Evolutionary conservation across 2,797 vertebrate species (phyloP).

Genomic region (Serranus cabrilla): DNA sequence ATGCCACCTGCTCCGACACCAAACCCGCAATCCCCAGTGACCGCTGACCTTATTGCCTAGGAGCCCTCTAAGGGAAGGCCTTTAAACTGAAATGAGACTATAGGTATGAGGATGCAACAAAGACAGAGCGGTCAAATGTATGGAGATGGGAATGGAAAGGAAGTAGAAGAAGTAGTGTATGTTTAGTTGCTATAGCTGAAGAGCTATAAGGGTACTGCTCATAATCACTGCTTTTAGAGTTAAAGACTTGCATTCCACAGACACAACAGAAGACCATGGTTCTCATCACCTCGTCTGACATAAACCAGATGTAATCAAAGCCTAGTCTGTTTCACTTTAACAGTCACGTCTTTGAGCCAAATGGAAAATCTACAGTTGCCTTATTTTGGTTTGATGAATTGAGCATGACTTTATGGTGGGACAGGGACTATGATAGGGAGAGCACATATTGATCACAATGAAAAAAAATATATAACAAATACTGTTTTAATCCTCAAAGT

Average conservation of each 20-base stretch:
- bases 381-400: constrained; percentile 58
- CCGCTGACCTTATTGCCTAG: constrained; percentile 66
- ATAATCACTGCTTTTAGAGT: constrained; percentile 36
- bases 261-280: constrained; percentile 54
- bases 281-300: constrained; percentile 61
- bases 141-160: constrained; percentile 12
- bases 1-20: constrained; percentile 62
- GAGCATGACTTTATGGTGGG: constrained; percentile 25
- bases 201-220: constrained; percentile 37
- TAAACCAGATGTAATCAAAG: constrained; percentile 72
- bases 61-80: constrained; percentile 34
- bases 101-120: constrained; percentile 39
- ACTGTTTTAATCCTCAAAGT: constrained; percentile 28
- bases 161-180: constrained; percentile 5
- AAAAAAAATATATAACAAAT: constrained; percentile 20
- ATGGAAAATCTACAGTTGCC: constrained; percentile 60
- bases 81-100: constrained; percentile 40
- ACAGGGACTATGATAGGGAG: constrained; percentile 23
- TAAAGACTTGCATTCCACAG: constrained; percentile 57
- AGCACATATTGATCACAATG: constrained; percentile 26
- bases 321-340: constrained; percentile 64
- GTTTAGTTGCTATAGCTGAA: constrained; percentile 35
- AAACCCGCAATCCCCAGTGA: constrained; percentile 52
- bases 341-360: constrained; percentile 61
- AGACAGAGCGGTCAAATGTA: constrained; percentile 26